Evolutionary conservation across 2,113 vertebrate species (phyloP).

Genomic region (Psilopogon haemacephalus): DNA sequence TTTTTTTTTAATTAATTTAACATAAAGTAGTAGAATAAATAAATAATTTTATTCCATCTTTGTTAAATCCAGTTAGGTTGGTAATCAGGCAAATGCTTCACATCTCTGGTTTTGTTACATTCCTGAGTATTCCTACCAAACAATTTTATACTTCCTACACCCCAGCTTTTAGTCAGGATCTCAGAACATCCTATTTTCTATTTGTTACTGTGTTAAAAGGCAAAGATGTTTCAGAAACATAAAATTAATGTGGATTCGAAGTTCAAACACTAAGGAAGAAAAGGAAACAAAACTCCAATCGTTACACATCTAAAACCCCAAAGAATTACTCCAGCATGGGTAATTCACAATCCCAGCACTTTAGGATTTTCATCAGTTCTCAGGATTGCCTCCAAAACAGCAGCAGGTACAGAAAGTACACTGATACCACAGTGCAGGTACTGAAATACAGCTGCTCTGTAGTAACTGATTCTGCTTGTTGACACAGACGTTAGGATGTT

Average conservation of each 20-base stretch:
- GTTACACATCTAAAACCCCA: background rate
- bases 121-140: background rate
- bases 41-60: background rate
- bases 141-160: background rate
- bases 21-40: background rate
- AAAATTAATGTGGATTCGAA: background rate
- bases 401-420: background rate
- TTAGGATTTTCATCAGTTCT: background rate
- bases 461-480: background rate
- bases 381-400: background rate
- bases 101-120: background rate
- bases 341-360: background rate
- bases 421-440: background rate
- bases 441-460: background rate
- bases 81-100: background rate
- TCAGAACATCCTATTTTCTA: background rate
- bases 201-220: background rate
- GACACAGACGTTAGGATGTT: constrained; percentile 22
- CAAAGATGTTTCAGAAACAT: background rate
- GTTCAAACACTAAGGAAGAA: background rate
- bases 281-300: background rate
- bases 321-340: background rate
- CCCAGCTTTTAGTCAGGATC: background rate
- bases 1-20: background rate
- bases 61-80: background rate